Evolutionary conservation across 2,888 invertebrate species (phyloP).

Genomic region (Platycheirus rosarum): DNA sequence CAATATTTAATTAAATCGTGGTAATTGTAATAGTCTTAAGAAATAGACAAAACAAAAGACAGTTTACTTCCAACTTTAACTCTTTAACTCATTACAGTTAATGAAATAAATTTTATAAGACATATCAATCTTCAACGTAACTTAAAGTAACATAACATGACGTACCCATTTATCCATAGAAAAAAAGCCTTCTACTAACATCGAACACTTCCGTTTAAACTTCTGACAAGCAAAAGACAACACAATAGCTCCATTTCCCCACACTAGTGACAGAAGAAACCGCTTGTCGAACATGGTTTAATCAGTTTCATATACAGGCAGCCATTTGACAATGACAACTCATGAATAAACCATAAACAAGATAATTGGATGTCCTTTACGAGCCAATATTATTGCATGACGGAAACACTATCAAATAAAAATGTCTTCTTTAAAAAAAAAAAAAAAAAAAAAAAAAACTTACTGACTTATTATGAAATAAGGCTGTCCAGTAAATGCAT

Average conservation of each 20-base stretch:
- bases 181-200: slow-evolving; percentile 11
- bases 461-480: slow-evolving; percentile 18
- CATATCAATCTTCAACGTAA: no score
- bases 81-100: no score
- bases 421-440: not conserved
- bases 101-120: no score
- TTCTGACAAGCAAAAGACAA: slow-evolving; percentile 1
- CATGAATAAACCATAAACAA: slow-evolving; percentile 57
- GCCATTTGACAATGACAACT: slow-evolving; percentile 61
- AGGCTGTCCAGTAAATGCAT: not conserved
- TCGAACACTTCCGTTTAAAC: slow-evolving; percentile 18
- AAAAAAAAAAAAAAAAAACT: not conserved
- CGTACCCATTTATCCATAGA: not conserved
- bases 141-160: no score
- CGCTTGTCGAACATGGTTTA: slow-evolving; percentile 57
- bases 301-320: slow-evolving; percentile 49
- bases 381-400: slow-evolving; percentile 17
- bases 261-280: slow-evolving; percentile 17
- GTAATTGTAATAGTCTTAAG: no score
- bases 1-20: no score
- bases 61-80: no score
- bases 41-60: no score
- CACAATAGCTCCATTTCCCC: slow-evolving; percentile 7
- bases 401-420: slow-evolving; percentile 43
- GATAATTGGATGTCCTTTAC: slow-evolving; percentile 61